Conservation (phyloP, 2,113 vertebrate species). For the Addax nasomaculatus region DNA sequence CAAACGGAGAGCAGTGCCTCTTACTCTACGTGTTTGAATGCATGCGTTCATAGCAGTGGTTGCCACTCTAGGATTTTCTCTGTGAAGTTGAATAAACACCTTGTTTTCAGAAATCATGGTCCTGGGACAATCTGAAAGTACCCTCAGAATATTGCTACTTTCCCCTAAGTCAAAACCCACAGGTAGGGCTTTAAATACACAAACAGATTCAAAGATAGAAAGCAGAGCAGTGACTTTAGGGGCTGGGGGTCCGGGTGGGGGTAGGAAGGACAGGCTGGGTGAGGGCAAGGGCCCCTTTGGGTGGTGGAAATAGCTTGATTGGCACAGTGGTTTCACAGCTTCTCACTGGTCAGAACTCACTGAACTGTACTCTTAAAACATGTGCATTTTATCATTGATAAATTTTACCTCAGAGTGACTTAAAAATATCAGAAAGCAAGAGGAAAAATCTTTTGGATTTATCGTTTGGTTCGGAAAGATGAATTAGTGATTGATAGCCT, state of each 20-base stretch:
- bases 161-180: too few species aligned
- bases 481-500: not conserved
- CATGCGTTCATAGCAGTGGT: not conserved
- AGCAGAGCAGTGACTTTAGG: not conserved
- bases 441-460: not conserved
- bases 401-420: not conserved
- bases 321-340: not conserved
- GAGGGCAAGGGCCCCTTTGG: not conserved
- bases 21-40: not conserved
- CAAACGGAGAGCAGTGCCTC: not conserved
- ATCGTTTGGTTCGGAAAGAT: not conserved
- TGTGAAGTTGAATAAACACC: not conserved
- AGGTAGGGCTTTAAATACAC: not conserved
- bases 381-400: not conserved
- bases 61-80: not conserved
- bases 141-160: not conserved
- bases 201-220: not conserved
- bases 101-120: not conserved
- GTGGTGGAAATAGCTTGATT: not conserved
- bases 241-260: fast-evolving
- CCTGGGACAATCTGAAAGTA: not conserved
- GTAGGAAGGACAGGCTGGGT: not conserved
- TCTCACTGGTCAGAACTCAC: not conserved
- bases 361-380: not conserved
- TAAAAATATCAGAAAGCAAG: not conserved